Evolutionary conservation across 2,113 vertebrate genomes (phyloP).

Genomic region (Buteo buteo): DNA sequence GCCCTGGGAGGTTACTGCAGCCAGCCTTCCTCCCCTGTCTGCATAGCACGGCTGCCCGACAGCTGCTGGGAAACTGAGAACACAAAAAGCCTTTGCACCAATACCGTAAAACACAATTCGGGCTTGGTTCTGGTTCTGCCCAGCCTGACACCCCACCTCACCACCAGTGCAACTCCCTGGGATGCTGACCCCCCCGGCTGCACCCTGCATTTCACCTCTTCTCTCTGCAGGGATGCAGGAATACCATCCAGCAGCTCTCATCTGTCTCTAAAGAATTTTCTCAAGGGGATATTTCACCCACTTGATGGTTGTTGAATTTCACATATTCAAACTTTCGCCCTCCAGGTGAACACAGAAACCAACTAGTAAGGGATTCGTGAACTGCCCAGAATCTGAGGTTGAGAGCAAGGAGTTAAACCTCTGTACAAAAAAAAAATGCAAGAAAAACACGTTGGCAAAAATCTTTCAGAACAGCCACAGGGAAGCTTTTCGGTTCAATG

Average conservation of each 20-base stretch:
- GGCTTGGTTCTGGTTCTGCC: not conserved
- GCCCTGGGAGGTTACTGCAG: not conserved
- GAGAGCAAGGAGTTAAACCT: not conserved
- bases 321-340: not conserved
- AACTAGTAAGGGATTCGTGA: not conserved
- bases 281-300: not conserved
- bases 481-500: not conserved
- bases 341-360: not conserved
- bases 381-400: not conserved
- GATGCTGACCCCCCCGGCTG: rapidly evolving
- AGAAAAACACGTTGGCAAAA: not conserved
- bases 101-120: not conserved
- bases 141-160: not conserved
- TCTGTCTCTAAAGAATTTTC: not conserved
- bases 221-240: not conserved
- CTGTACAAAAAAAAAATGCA: not conserved
- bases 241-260: not conserved
- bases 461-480: not conserved
- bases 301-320: not conserved
- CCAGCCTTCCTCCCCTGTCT: not conserved
- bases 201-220: not conserved
- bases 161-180: not conserved
- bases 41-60: rapidly evolving
- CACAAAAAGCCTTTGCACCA: not conserved
- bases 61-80: not conserved